Evolutionary conservation across 2,797 vertebrate species (phyloP).

Genomic region (Chelon labrosus): DNA sequence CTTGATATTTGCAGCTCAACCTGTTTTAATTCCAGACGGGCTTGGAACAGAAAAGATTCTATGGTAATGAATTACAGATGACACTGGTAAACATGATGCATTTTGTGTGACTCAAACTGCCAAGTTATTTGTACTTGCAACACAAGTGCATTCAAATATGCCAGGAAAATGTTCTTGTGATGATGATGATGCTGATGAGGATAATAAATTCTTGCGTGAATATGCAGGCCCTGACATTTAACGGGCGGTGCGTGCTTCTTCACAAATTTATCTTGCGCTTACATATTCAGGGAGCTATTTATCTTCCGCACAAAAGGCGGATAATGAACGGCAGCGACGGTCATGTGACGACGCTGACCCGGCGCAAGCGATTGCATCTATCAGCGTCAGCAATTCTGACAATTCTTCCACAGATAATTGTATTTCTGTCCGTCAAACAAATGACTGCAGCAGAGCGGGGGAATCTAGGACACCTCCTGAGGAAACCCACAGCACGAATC

Average conservation of each 20-base stretch:
- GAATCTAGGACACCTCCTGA: constrained; percentile 73
- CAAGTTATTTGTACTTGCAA: constrained; percentile 40
- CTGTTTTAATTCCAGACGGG: constrained; percentile 16
- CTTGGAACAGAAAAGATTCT: constrained; percentile 24
- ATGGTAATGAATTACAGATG: constrained; percentile 41
- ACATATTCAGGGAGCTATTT: constrained; percentile 43
- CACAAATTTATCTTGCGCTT: constrained; percentile 38
- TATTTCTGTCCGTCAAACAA: constrained; percentile 72
- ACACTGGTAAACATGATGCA: constrained; percentile 34
- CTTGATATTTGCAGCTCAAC: constrained; percentile 17
- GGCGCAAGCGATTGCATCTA: constrained; percentile 49
- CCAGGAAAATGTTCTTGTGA: constrained; percentile 50
- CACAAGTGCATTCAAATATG: constrained; percentile 52
- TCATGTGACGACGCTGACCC: constrained; percentile 64
- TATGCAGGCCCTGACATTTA: constrained; percentile 59
- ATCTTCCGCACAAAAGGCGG: constrained; percentile 23
- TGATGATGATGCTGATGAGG: constrained; percentile 66
- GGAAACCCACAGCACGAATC: constrained; percentile 57
- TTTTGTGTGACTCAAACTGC: constrained; percentile 31
- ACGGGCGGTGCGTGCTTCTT: constrained; percentile 23
- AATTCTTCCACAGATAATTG: constrained; percentile 68
- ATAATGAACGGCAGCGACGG: constrained; percentile 29
- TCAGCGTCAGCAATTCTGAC: constrained; percentile 62
- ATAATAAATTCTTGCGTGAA: constrained; percentile 56
- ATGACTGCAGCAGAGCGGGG: constrained; percentile 47